A percentile compares a stretch with the other conserved stretches of the same genome.
phyloP scores from a whole-genome alignment of 2,888 invertebrate genomes.

The Acanthosepion esculentum region DNA sequence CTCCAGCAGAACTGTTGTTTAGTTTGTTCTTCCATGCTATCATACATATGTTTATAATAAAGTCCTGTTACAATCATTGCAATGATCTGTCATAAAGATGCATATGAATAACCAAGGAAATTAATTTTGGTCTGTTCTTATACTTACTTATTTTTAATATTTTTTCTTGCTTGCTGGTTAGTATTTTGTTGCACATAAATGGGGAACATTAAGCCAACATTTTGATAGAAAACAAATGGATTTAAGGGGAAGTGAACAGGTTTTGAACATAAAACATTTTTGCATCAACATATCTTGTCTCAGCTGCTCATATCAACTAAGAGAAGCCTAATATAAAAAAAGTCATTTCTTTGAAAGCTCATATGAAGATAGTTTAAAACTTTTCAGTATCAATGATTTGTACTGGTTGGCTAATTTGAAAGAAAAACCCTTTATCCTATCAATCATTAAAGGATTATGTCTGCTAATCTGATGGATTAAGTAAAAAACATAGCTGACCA shows the following conservation, averaged over 20 bases:
- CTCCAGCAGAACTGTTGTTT: too few relatives aligned
- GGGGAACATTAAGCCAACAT: not conserved
- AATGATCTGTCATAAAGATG: not conserved
- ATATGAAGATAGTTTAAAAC: too few relatives aligned
- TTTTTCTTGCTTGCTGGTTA: not conserved
- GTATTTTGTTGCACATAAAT: not conserved
- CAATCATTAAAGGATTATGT: not conserved
- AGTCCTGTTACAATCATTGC: not conserved
- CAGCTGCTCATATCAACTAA: too few relatives aligned
- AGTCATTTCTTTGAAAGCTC: too few relatives aligned
- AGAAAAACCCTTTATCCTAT: not conserved
- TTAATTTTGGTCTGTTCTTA: not conserved
- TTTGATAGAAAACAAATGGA: not conserved
- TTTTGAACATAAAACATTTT: too few relatives aligned
- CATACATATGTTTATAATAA: not conserved
- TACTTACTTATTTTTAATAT: not conserved
- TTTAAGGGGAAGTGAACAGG: not conserved
- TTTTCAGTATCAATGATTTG: not conserved
- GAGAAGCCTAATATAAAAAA: too few relatives aligned
- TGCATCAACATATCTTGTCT: too few relatives aligned
- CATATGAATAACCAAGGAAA: not conserved
- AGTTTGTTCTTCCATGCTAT: too few relatives aligned
- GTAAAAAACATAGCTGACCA: not conserved
- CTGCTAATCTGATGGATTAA: not conserved
- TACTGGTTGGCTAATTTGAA: constrained; percentile 2